Evolutionary conservation across 2,888 invertebrate species (phyloP).

Genomic region (Nasonovia ribisnigri): DNA sequence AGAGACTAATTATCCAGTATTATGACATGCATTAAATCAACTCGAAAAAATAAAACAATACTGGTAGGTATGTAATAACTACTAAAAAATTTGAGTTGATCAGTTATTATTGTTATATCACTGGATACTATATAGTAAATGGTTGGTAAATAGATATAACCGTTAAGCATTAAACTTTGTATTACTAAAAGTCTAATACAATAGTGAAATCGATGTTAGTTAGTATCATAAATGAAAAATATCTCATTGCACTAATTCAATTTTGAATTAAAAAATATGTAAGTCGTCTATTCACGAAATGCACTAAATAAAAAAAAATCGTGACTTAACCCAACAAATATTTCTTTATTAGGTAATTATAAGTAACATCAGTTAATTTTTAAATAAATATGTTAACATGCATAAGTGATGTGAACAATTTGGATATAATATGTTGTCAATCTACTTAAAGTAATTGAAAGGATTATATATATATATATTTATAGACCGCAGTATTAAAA

Average conservation of each 20-base stretch:
- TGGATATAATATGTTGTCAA: too few relatives aligned
- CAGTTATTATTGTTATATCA: neutral
- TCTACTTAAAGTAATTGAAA: too few relatives aligned
- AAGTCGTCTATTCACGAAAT: neutral
- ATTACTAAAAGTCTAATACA: neutral
- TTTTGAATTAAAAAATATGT: neutral
- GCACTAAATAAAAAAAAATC: neutral
- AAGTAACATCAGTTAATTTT: too few relatives aligned
- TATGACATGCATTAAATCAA: neutral
- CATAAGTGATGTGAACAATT: too few relatives aligned
- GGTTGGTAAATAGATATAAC: neutral
- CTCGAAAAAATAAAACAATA: neutral
- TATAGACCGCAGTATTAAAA: too few relatives aligned
- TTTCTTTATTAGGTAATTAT: too few relatives aligned
- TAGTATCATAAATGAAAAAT: neutral
- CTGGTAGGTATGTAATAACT: neutral
- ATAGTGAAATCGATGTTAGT: neutral
- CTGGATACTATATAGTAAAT: neutral
- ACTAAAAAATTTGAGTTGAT: neutral
- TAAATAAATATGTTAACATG: too few relatives aligned
- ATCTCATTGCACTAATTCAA: neutral
- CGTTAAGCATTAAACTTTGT: neutral
- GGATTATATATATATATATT: too few relatives aligned
- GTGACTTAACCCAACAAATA: neutral
- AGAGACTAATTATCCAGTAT: neutral